phyloP scores from a whole-genome alignment of 2,797 vertebrate species.

The Neoniphon sammara region DNA sequence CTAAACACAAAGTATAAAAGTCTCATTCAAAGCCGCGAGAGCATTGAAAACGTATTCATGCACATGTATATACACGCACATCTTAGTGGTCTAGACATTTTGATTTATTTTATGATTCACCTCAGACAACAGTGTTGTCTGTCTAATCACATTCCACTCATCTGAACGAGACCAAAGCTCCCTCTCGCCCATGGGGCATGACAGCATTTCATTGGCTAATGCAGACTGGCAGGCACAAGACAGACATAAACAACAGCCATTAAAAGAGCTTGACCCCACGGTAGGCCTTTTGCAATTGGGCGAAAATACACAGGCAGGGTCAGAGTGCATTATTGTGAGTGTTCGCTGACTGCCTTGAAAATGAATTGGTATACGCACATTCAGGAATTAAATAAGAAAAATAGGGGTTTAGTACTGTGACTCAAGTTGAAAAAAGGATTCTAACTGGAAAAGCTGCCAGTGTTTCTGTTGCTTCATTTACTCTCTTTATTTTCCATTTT shows the following conservation, averaged over 20 bases:
- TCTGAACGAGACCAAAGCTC: constrained; percentile 64
- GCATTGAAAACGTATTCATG: background rate
- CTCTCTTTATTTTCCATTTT: constrained; percentile 17
- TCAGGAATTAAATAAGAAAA: background rate
- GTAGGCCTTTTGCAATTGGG: constrained; percentile 55
- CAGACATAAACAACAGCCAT: constrained; percentile 70
- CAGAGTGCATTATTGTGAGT: background rate
- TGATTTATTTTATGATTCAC: constrained; percentile 59
- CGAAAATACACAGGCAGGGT: constrained; percentile 19
- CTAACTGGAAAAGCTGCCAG: background rate
- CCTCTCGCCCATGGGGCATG: constrained; percentile 51
- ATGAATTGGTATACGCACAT: background rate
- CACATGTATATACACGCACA: constrained; percentile 18
- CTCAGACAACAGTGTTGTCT: constrained; percentile 47
- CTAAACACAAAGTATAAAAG: background rate
- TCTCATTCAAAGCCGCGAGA: constrained; percentile 1
- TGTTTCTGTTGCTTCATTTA: constrained; percentile 20
- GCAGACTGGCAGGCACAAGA: constrained; percentile 68
- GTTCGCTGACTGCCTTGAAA: background rate
- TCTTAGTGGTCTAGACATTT: constrained; percentile 40
- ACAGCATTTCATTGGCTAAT: constrained; percentile 68
- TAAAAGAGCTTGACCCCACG: constrained; percentile 63
- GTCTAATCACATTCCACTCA: constrained; percentile 68
- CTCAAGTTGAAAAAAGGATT: background rate
- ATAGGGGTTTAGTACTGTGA: background rate